These are phyloP conservation scores for Drepana arcuata DNA, from an alignment of 1,140 invertebrate species.

Conservation along the genomic window DNA sequence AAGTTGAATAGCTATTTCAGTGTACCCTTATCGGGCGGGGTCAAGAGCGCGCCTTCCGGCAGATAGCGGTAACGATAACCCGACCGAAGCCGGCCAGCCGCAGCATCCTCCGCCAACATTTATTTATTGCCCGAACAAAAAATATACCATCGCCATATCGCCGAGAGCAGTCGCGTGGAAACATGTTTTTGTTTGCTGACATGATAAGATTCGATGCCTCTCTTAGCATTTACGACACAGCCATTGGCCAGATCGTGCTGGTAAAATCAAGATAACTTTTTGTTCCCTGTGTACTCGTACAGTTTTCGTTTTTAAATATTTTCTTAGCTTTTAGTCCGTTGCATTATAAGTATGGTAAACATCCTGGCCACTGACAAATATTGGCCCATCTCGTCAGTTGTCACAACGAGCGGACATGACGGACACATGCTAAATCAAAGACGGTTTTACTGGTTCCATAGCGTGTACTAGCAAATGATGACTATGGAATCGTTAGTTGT, in stretches of 20 bases:
- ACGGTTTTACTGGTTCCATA: too few species aligned
- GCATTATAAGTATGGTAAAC: slow-evolving; percentile 48
- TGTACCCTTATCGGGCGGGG: slow-evolving; percentile 42
- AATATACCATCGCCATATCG: slow-evolving; percentile 19
- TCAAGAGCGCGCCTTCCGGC: slow-evolving; percentile 64
- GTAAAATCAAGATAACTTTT: slow-evolving; percentile 24
- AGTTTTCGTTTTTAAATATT: slow-evolving; percentile 47
- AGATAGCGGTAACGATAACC: slow-evolving; percentile 25
- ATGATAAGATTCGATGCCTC: slow-evolving; percentile 37
- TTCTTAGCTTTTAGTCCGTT: slow-evolving; percentile 47
- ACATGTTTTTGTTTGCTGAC: slow-evolving; percentile 25
- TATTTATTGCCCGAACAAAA: slow-evolving; percentile 34
- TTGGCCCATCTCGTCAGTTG: slow-evolving; percentile 33
- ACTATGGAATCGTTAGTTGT: too few species aligned
- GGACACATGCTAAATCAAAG: slow-evolving; percentile 50
- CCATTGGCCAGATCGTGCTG: slow-evolving; percentile 5
- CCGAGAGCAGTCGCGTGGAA: slow-evolving; percentile 20
- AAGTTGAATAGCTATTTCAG: slow-evolving; percentile 33
- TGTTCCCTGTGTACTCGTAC: slow-evolving; percentile 24
- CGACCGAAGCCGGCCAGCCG: slow-evolving; percentile 20
- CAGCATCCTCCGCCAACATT: slow-evolving; percentile 42
- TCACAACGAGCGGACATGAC: slow-evolving; percentile 45
- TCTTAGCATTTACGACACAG: slow-evolving; percentile 9
- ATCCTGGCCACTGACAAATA: slow-evolving; percentile 56
- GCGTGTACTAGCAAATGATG: too few species aligned